Evolutionary conservation across 1,140 invertebrate genomes (phyloP).

Genomic region (Hylaeus anthracinus): DNA sequence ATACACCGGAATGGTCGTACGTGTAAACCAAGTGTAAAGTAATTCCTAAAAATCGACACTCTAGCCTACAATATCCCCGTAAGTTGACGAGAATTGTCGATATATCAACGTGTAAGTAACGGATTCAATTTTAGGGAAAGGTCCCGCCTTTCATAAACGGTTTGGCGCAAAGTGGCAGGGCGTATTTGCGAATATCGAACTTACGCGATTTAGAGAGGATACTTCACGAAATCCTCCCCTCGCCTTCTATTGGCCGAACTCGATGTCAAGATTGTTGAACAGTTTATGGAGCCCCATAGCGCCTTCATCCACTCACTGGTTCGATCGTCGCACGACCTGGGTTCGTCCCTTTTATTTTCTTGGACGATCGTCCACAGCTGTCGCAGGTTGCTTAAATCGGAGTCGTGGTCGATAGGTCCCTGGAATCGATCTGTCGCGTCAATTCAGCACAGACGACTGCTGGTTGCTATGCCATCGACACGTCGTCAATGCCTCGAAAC

Average conservation of each 20-base stretch:
- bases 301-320: slow-evolving; percentile 32
- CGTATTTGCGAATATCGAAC: not conserved
- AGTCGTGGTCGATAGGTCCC: slow-evolving; percentile 36
- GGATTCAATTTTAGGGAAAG: not conserved
- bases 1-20: slow-evolving; percentile 1
- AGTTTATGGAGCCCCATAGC: slow-evolving; percentile 46
- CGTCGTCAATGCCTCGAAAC: slow-evolving; percentile 60
- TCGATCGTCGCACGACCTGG: slow-evolving; percentile 10
- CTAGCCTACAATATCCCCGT: too few relatives aligned
- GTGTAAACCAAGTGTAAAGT: not conserved
- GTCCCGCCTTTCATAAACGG: not conserved
- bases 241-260: slow-evolving; percentile 10
- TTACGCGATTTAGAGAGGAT: not conserved
- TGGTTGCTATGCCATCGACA: slow-evolving; percentile 49
- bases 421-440: slow-evolving; percentile 29
- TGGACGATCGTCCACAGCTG: slow-evolving; percentile 55
- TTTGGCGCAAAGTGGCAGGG: too few relatives aligned
- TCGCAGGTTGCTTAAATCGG: slow-evolving; percentile 44
- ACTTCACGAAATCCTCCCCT: not conserved
- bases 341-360: slow-evolving; percentile 56
- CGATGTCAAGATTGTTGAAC: slow-evolving; percentile 34
- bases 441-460: slow-evolving; percentile 45
- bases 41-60: too few relatives aligned
- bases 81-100: not conserved
- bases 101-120: not conserved